Evolutionary conservation across 2,113 vertebrate genomes (phyloP), one percentile per base, ranked within the genome.

Genomic region (Brachionichthys hirsutus): DNA sequence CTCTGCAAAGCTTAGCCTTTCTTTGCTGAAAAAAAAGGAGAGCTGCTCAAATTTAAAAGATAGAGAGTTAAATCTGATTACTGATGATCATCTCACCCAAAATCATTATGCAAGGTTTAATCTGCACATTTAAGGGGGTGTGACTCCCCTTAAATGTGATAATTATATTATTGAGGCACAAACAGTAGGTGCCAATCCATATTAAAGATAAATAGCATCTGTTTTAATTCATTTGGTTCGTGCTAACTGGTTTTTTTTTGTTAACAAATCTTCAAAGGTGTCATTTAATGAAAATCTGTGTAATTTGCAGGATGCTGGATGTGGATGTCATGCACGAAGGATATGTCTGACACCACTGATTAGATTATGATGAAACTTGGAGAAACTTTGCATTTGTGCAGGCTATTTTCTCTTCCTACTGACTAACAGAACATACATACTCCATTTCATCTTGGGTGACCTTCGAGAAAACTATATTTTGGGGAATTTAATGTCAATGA

Each of bases 1-100:
- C 80, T 77, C 50, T 48, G 54, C 65, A 69, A 63, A 67, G 74
- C 46, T 60, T 70, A 54, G 62, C 51, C 59, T 77, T 70, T 66
- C 52, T 57, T 67, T 72, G 45, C 24, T 49, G 15, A 34, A 12
- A 15, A 2, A 42, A 42, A 42, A 9, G 40, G 44, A 55, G 12
- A 42, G 10, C 10, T 15, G 6, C 6, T 42, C 12, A 11, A 15
- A 42, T 42, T 42, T 42, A 42, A 4, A 30, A 30, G 24, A 30
- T 30, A 6, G 6, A 30, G 24, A 30, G 24, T 30, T 30, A 30
- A 30, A 30, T 30, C 24, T 30, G 24, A 30, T 6, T 30, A 4
- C 24, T 3, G 24, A 30, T 30, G 3, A 4, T 3, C 24, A 30
- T 30, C 3, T 30, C 24, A 30, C 6, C 24, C 6, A 4, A 30